Evolutionary conservation across 2,888 invertebrate genomes (phyloP).

Genomic region (Acanthosepion esculentum): DNA sequence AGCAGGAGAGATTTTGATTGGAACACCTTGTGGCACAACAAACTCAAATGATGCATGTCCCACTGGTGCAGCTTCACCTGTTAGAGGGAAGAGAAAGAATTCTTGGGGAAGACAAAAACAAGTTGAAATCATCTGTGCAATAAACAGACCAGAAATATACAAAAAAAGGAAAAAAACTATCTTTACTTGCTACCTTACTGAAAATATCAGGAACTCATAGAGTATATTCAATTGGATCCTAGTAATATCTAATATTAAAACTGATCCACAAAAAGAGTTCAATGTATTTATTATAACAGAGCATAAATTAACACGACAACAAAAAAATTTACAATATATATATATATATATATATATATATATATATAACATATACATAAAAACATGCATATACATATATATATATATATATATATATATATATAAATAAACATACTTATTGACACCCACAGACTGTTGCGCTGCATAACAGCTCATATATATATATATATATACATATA

Average conservation of each 20-base stretch:
- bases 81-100: neutral
- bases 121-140: neutral
- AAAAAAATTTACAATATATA: no score
- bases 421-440: neutral
- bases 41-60: constrained; percentile 75
- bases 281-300: no score
- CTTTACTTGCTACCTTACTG: neutral
- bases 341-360: no score
- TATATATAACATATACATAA: neutral
- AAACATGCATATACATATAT: neutral
- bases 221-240: no score
- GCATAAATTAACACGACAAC: no score
- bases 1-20: constrained; percentile 72
- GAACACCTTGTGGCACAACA: constrained; percentile 71
- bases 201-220: no score
- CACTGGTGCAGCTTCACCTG: constrained; percentile 74
- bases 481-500: no score
- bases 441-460: no score
- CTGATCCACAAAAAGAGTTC: no score
- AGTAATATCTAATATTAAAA: no score
- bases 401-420: neutral
- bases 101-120: neutral
- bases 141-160: neutral
- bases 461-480: no score
- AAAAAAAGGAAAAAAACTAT: neutral